Percentiles rank a stretch among this genome's conserved stretches.
Evolutionary conservation across 2,888 invertebrate genomes (phyloP).

Genomic region (Lymantria monacha): DNA sequence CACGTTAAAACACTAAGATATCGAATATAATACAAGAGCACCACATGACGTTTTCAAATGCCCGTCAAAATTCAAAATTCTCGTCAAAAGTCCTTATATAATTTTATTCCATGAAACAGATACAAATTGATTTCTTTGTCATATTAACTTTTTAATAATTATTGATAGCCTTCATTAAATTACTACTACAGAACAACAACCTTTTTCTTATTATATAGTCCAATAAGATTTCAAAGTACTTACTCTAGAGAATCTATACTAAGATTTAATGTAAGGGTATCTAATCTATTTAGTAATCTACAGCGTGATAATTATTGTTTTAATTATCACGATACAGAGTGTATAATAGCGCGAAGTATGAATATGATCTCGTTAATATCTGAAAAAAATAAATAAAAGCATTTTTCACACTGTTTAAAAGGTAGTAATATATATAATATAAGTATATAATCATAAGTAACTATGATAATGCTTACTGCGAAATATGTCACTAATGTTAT

Average conservation of each 20-base stretch:
- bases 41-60: too few relatives aligned
- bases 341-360: conserved; percentile 71
- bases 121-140: too few relatives aligned
- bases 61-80: too few relatives aligned
- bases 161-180: too few relatives aligned
- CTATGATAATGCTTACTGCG: conserved; percentile 48
- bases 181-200: too few relatives aligned
- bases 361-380: conserved; percentile 72
- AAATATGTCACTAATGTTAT: conserved; percentile 69
- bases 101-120: too few relatives aligned
- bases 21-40: too few relatives aligned
- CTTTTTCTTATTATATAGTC: too few relatives aligned
- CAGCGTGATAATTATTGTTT: conserved; percentile 1
- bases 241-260: background rate
- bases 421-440: background rate
- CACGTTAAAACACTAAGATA: too few relatives aligned
- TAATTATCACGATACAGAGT: conserved; percentile 70
- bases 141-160: too few relatives aligned
- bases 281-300: background rate
- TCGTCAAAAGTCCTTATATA: too few relatives aligned
- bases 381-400: conserved; percentile 44
- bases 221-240: background rate
- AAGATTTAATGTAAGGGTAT: background rate
- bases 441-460: background rate
- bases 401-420: background rate